phyloP scores from a whole-genome alignment of 2,113 vertebrate genomes.

The Ahaetulla prasina region DNA sequence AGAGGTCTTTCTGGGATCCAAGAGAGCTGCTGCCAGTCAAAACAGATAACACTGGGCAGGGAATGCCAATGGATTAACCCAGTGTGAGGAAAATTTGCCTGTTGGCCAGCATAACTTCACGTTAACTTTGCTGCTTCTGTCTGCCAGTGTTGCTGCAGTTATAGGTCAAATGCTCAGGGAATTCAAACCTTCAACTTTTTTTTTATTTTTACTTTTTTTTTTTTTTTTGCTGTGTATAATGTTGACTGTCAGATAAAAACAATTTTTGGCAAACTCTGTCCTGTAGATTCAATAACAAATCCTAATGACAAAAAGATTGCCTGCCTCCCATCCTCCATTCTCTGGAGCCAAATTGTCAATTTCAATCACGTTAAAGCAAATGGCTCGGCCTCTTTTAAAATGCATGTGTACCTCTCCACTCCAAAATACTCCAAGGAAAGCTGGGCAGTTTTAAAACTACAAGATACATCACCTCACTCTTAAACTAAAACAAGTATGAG shows the following conservation, averaged over 20 bases:
- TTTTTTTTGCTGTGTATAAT: background rate
- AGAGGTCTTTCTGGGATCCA: background rate
- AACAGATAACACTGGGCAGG: background rate
- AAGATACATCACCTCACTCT: conserved; percentile 48
- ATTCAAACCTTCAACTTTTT: background rate
- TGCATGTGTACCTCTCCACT: background rate
- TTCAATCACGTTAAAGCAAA: conserved; percentile 23
- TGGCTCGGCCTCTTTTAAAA: conserved; percentile 35
- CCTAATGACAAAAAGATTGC: fast-evolving
- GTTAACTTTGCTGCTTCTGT: background rate
- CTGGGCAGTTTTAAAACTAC: conserved; percentile 49
- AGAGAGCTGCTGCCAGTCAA: background rate
- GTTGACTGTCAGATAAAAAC: fast-evolving
- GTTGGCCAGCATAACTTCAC: background rate
- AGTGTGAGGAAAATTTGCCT: background rate
- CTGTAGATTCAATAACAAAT: background rate
- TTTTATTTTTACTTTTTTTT: background rate
- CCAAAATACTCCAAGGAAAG: conserved; percentile 13
- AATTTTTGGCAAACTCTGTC: background rate
- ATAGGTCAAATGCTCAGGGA: background rate
- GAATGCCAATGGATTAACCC: background rate
- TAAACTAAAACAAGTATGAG: conserved; percentile 60
- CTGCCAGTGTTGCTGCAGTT: background rate
- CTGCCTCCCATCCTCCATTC: background rate
- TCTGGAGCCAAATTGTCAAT: background rate